These are phyloP conservation scores for Mylabris sibirica DNA, from an alignment of 2,888 invertebrate species.

Conservation along the genomic window DNA sequence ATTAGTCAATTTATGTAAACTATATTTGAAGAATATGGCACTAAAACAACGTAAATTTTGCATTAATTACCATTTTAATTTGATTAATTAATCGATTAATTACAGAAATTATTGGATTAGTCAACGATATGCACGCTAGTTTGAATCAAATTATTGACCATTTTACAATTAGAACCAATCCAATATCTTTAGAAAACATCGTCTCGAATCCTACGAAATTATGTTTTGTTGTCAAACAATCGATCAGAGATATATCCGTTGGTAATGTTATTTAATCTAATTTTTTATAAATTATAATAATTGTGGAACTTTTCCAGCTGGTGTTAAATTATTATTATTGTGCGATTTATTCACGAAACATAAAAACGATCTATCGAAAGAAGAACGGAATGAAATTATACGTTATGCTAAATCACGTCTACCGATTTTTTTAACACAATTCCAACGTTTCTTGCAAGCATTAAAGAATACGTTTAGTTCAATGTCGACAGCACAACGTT, in stretches of 20 bases:
- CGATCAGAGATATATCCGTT: conserved; percentile 69
- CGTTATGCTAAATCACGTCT: conserved; percentile 71
- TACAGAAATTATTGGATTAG: conserved; percentile 69
- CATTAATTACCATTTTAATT: conserved; percentile 4
- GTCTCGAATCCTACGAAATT: conserved; percentile 67
- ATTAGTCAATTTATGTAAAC: conserved; percentile 66
- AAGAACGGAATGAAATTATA: conserved; percentile 73
- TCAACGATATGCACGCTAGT: conserved; percentile 71
- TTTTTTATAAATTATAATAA: conserved; percentile 15
- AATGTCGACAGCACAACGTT: conserved; percentile 66
- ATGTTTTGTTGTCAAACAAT: conserved; percentile 70
- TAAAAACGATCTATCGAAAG: conserved; percentile 68
- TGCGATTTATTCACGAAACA: conserved; percentile 72
- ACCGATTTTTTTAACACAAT: conserved; percentile 71
- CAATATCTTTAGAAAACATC: conserved; percentile 53
- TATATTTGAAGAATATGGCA: conserved; percentile 69
- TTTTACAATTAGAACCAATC: conserved; percentile 61
- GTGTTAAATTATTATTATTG: conserved; percentile 66
- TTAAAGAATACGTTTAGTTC: conserved; percentile 68
- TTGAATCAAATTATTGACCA: conserved; percentile 69
- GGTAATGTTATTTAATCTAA: conserved; percentile 55
- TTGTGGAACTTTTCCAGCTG: conserved; percentile 55
- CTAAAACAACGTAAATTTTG: conserved; percentile 69
- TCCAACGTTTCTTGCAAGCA: conserved; percentile 68
- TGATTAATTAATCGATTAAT: conserved; percentile 13